Evolutionary conservation across 2,888 invertebrate genomes (phyloP), one percentile per base, ranked within the genome.

Genomic region (Cynaeus angustus): DNA sequence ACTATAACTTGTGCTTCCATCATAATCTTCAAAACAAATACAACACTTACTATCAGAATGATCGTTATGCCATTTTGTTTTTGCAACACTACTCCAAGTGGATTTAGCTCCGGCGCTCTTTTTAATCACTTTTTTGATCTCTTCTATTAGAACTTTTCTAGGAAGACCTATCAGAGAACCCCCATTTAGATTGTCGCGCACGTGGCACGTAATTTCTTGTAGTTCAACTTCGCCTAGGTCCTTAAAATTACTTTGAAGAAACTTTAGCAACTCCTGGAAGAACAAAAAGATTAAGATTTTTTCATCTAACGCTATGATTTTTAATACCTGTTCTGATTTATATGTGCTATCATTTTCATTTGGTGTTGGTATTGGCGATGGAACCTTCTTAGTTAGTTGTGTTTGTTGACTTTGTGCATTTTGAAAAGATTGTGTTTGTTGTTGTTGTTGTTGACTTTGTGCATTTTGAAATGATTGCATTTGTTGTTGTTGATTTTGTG

Each of bases 11-110:
- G 43, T 61, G 8, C 9, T 53, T 7, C 37, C 6, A 30, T 52
- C 9, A 33, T 41, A 68, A 21, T 68, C 68, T 8, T 68, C 68
- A 16, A 62, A 62, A 43, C 68, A 68, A 28, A 68, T 68, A 28
- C 52, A 53, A 30, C 68, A 68, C 13, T 62, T 68, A 12, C 14
- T 61, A 41, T 62, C 53, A 1, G 38, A 21, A 26, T 59, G 58
- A 14, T 67, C 66, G 16, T 59, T 67, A 5, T 67, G 50, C 66
- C 66, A 58, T 1, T 38, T 1, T 13, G 13, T n/a, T 41, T 38
- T 16, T 2, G 30, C 9, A 30, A 52, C 30, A 43, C 38, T 52
- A 16, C 14, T 59, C 66, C 66, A 67, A 4, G 10, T 30, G 26
- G n/a, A 16, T 41, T 41, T 67, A 6, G 13, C 21, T 9, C 43